phyloP scores from a whole-genome alignment of 1,140 invertebrate species.

The Drosophila miranda region DNA sequence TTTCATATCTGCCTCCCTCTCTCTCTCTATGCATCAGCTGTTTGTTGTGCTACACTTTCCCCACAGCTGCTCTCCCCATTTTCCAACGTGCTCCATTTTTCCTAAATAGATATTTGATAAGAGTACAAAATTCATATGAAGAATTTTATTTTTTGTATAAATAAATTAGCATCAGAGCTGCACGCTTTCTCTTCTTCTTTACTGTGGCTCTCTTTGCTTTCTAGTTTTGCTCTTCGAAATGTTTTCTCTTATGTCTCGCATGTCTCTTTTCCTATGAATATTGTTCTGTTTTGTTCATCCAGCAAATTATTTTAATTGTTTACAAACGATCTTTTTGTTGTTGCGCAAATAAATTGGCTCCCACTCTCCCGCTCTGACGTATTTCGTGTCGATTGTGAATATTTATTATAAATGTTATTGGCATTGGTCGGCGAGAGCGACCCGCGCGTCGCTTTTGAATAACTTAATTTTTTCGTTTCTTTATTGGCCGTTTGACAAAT shows the following conservation, averaged over 20 bases:
- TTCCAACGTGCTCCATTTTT: conserved; percentile 41
- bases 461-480: conserved; percentile 53
- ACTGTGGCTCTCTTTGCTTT: conserved; percentile 14
- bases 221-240: conserved; percentile 8
- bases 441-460: conserved; percentile 46
- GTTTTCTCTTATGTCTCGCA: background rate
- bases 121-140: conserved; percentile 44
- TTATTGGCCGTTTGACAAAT: conserved; percentile 80
- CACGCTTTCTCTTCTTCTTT: background rate
- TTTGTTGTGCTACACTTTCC: conserved; percentile 67
- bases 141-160: conserved; percentile 49
- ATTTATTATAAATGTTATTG: conserved; percentile 77
- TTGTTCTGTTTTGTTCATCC: conserved; percentile 37
- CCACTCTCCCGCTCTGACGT: conserved; percentile 28
- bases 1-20: background rate
- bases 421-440: conserved; percentile 13
- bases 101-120: conserved; percentile 21
- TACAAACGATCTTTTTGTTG: conserved; percentile 63
- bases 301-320: conserved; percentile 77
- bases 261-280: conserved; percentile 44
- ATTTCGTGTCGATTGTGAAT: conserved; percentile 39
- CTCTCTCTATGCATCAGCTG: conserved; percentile 53
- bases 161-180: conserved; percentile 43
- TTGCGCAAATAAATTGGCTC: conserved; percentile 62
- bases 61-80: conserved; percentile 23